These are phyloP conservation scores for Dallia pectoralis DNA, from an alignment of 2,797 vertebrate genomes.

Conservation along the genomic window DNA sequence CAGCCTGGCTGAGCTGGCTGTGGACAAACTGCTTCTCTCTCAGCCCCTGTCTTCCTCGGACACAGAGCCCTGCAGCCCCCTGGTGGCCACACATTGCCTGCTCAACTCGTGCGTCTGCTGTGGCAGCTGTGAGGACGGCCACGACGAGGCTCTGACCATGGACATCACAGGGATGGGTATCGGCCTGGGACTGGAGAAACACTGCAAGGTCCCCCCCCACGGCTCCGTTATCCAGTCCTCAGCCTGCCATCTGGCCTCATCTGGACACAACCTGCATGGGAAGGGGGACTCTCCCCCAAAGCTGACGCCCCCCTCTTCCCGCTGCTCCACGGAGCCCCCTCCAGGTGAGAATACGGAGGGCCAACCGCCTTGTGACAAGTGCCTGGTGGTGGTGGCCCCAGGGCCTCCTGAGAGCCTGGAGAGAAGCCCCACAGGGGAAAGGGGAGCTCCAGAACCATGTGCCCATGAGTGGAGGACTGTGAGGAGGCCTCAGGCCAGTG, in stretches of 20 bases:
- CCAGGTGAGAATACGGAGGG: conserved; percentile 59
- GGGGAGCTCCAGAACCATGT: conserved; percentile 35
- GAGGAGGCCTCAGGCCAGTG: conserved; percentile 56
- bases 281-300: conserved; percentile 61
- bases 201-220: conserved; percentile 66
- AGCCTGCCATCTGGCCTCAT: conserved; percentile 68
- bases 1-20: conserved; percentile 72
- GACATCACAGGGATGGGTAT: conserved; percentile 55
- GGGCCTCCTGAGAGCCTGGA: conserved; percentile 57
- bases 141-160: conserved; percentile 72
- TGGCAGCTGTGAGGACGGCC: conserved; percentile 84
- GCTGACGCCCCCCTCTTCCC: conserved; percentile 54
- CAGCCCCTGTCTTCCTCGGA: conserved; percentile 61
- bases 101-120: conserved; percentile 96
- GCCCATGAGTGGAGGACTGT: conserved; percentile 66
- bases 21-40: conserved; percentile 68
- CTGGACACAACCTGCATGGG: conserved; percentile 61
- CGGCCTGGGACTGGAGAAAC: conserved; percentile 69
- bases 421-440: conserved; percentile 51
- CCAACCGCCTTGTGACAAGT: conserved; percentile 76
- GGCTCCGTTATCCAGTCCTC: conserved; percentile 80
- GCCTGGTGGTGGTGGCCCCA: conserved; percentile 72
- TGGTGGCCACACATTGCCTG: conserved; percentile 87
- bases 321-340: conserved; percentile 53
- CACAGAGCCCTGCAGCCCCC: conserved; percentile 66